Evolutionary conservation across 1,140 invertebrate genomes (phyloP), one percentile per base, ranked within the genome.

Genomic region (Diabrotica undecimpunctata): DNA sequence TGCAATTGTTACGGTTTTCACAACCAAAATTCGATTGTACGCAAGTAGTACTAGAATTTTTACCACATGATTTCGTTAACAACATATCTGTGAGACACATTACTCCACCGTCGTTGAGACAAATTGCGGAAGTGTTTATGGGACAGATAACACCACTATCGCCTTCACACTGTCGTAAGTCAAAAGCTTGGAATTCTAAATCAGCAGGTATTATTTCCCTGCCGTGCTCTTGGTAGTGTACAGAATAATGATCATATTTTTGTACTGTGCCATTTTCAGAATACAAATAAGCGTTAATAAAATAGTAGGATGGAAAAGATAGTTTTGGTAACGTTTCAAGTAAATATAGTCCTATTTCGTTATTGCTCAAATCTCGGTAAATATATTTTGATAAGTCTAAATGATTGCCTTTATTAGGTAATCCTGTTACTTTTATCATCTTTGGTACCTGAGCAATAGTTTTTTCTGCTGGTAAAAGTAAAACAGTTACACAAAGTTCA

Each of bases 61-160:
- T 58, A 8, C 11, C 9, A 58, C 56, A 58, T n/a, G 56, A 9
- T 12, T 37, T 11, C 35, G 56, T 41, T 8, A 58, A 6, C 10
- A 58, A 11, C 35, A 58, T 5, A 38, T 58, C 56, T 35, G 56
- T 58, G 0, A 58, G 10, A 58, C 56, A 58, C 56, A 58, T 58
- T 10, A 58, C 37, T 9, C 25, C 35, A 8, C 25, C 25, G 37
- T 58, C 56, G n/a, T 58, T 58, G 25, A 58, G 11, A 10, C 56
- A 58, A n/a, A 58, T 25, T 5, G n/a, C 11, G 36, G 35, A 25
- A 7, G 56, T 58, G 13, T 58, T 58, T 12, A 6, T 38, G 11
- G 56, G 56, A 39, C 56, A 58, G 7, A 58, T n/a, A 6, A 38
- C n/a, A 38, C 56, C 56, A 36, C 56, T 58, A 58, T 58, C 56